Evolutionary conservation across 2,888 invertebrate species (phyloP).

Genomic region (Opisthograptis luteolata): DNA sequence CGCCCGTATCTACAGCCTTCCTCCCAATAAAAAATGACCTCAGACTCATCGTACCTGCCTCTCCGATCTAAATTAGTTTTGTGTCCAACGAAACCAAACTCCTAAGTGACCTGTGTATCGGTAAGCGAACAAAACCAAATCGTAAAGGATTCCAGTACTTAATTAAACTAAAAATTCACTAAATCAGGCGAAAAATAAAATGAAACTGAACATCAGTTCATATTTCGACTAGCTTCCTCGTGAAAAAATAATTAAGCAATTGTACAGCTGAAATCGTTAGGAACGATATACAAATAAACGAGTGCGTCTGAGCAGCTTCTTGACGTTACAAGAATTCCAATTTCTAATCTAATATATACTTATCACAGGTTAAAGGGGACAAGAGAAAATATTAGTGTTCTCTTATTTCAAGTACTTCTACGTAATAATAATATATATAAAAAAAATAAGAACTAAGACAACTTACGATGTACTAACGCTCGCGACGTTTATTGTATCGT

Average conservation of each 20-base stretch:
- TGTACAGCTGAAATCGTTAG: conserved; percentile 72
- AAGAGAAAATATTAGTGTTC: conserved; percentile 83
- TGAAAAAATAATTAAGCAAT: conserved; percentile 61
- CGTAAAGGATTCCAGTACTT: conserved; percentile 4
- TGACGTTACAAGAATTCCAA: conserved; percentile 74
- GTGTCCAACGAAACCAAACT: conserved; percentile 14
- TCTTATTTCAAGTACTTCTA: conserved; percentile 75
- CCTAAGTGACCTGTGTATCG: conserved; percentile 31
- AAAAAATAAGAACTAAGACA: conserved; percentile 73
- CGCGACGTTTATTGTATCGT: conserved; percentile 56
- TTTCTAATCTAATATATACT: conserved; percentile 79
- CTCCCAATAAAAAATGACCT: conserved; percentile 51
- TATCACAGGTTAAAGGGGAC: conserved; percentile 84
- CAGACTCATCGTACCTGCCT: conserved; percentile 47
- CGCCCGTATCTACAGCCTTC: conserved; percentile 39
- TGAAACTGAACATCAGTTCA: conserved; percentile 48
- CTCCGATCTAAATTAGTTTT: conserved; percentile 38
- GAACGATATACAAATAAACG: conserved; percentile 71
- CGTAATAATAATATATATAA: conserved; percentile 48
- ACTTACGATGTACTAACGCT: conserved; percentile 69
- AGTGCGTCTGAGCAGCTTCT: conserved; percentile 74
- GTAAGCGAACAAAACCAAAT: conserved; percentile 51
- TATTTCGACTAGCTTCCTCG: conserved; percentile 72
- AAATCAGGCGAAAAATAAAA: conserved; percentile 63
- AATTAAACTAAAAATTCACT: conserved; percentile 53